Evolutionary conservation across 2,113 vertebrate genomes (phyloP).

Genomic region (Syngnathus typhle): DNA sequence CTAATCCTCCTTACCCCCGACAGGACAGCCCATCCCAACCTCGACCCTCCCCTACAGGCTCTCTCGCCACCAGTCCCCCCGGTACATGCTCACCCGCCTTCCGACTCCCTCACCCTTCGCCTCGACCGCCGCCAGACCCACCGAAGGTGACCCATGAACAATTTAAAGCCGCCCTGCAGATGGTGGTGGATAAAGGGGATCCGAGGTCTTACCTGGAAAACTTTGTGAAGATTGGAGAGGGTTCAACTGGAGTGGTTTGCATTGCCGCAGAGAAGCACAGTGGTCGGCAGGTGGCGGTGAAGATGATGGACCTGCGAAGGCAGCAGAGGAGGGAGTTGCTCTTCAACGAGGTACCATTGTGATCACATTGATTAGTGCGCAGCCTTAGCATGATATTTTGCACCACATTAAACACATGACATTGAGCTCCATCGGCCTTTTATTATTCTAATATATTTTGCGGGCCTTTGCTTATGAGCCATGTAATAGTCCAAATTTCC

Average conservation of each 20-base stretch:
- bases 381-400: neutral
- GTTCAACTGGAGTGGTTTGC: conserved; percentile 94
- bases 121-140: conserved; percentile 75
- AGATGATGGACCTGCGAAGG: conserved; percentile 97
- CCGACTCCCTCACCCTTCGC: conserved; percentile 75
- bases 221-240: conserved; percentile 95
- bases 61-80: conserved; percentile 81
- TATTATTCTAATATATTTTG: neutral
- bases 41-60: conserved; percentile 85
- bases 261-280: conserved; percentile 93
- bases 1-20: conserved; percentile 62
- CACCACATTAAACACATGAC: neutral
- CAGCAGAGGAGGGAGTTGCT: conserved; percentile 95
- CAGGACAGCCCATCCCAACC: conserved; percentile 78
- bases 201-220: conserved; percentile 88
- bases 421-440: neutral
- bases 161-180: conserved; percentile 94
- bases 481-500: conserved; percentile 1
- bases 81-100: conserved; percentile 87
- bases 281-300: conserved; percentile 90
- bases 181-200: conserved; percentile 96
- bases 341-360: conserved; percentile 85
- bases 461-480: neutral
- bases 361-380: neutral
- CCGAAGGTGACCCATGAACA: conserved; percentile 91